Evolutionary conservation across 1,140 invertebrate species (phyloP).

Genomic region (Antheraea pernyi): DNA sequence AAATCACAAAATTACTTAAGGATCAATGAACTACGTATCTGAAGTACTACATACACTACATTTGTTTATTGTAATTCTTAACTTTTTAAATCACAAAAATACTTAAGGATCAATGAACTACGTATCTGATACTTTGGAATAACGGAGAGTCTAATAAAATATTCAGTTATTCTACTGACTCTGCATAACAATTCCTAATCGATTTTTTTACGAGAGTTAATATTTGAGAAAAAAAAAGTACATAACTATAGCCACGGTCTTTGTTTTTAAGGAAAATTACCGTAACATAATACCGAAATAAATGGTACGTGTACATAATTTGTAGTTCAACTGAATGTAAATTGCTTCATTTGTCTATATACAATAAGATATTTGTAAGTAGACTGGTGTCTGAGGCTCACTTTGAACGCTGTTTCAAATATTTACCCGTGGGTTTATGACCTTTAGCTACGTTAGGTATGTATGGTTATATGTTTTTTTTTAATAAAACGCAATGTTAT

Average conservation of each 20-base stretch:
- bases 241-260: neutral
- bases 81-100: too few relatives aligned
- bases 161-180: too few relatives aligned
- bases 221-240: too few relatives aligned
- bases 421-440: neutral
- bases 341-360: slow-evolving; percentile 1
- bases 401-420: neutral
- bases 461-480: neutral
- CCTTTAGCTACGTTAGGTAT: neutral
- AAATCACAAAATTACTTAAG: too few relatives aligned
- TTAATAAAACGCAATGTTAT: neutral
- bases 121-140: too few relatives aligned
- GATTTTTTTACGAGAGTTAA: too few relatives aligned
- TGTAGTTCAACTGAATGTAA: neutral
- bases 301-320: slow-evolving; percentile 6
- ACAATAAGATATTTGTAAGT: neutral
- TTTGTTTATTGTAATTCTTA: too few relatives aligned
- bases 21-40: too few relatives aligned
- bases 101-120: too few relatives aligned
- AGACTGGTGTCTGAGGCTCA: neutral
- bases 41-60: too few relatives aligned
- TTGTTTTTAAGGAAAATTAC: slow-evolving; percentile 11
- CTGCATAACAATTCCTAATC: too few relatives aligned
- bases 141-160: too few relatives aligned
- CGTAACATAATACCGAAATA: slow-evolving; percentile 12